Conservation (phyloP, 2,888 invertebrate species). For the Sesia bembeciformis region DNA sequence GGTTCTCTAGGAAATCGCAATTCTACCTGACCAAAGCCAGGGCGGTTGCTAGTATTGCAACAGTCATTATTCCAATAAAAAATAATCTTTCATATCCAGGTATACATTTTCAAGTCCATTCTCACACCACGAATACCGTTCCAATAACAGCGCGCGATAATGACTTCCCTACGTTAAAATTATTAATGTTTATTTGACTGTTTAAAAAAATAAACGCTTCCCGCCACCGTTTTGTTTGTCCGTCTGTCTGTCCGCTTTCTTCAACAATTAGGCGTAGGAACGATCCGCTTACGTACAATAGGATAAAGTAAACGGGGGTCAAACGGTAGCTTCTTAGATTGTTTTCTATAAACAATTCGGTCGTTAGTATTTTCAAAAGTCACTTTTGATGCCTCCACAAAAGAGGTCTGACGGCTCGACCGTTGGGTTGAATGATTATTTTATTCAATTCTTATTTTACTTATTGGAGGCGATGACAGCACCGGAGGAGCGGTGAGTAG, state of each 20-base stretch:
- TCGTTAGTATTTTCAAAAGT: conserved; percentile 46
- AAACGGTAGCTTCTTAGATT: conserved; percentile 68
- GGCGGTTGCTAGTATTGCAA: no score
- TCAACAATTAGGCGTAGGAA: conserved; percentile 50
- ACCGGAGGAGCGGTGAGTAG: conserved; percentile 4
- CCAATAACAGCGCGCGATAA: conserved; percentile 33
- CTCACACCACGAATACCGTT: conserved; percentile 8
- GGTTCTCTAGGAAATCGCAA: no score
- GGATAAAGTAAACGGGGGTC: conserved; percentile 48
- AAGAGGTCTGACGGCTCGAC: conserved; percentile 15
- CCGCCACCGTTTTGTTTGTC: conserved; percentile 18
- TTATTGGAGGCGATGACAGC: conserved; percentile 6
- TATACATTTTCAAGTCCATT: not conserved
- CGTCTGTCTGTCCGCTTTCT: conserved; percentile 17
- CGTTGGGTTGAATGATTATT: conserved; percentile 19
- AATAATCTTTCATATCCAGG: no score
- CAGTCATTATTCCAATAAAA: no score
- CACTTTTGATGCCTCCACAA: conserved; percentile 38
- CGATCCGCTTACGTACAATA: conserved; percentile 60
- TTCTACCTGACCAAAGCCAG: no score
- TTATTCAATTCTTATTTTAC: conserved; percentile 7
- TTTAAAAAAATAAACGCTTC: conserved; percentile 25
- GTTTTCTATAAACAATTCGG: conserved; percentile 65
- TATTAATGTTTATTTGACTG: conserved; percentile 62
- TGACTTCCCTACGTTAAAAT: conserved; percentile 31